Conservation (phyloP, 2,113 vertebrate species). For the Neoarius graeffei region DNA sequence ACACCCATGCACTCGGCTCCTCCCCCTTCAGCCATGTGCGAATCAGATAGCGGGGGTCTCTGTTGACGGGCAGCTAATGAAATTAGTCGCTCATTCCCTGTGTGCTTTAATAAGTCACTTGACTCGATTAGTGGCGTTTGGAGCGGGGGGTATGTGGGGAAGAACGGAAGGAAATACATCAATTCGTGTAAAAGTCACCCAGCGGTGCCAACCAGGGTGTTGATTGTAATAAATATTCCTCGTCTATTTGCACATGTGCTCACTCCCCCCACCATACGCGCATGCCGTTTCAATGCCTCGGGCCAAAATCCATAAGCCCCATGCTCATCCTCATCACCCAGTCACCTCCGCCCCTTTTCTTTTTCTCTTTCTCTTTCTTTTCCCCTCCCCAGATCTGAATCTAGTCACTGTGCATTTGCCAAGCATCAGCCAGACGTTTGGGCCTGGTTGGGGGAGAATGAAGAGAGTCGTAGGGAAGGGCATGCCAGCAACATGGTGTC, state of each 20-base stretch:
- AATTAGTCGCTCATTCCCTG: slow-evolving; percentile 81
- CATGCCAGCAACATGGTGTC: slow-evolving; percentile 67
- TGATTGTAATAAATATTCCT: slow-evolving; percentile 86
- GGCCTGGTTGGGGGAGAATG: slow-evolving; percentile 45
- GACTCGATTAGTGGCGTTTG: slow-evolving; percentile 79
- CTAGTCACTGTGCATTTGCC: slow-evolving; percentile 16
- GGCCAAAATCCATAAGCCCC: slow-evolving; percentile 57
- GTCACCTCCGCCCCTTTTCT: slow-evolving; percentile 29
- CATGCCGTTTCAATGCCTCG: slow-evolving; percentile 55
- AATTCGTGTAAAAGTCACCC: slow-evolving; percentile 76
- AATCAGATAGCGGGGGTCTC: slow-evolving; percentile 63
- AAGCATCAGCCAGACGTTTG: slow-evolving; percentile 42
- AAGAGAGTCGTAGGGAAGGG: slow-evolving; percentile 52
- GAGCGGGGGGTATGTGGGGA: slow-evolving; percentile 17
- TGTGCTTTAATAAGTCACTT: slow-evolving; percentile 86
- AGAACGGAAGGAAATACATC: slow-evolving; percentile 39
- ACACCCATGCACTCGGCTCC: slow-evolving; percentile 48
- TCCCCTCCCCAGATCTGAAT: slow-evolving; percentile 23
- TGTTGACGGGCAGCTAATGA: slow-evolving; percentile 71
- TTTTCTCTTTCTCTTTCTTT: not conserved
- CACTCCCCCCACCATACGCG: slow-evolving; percentile 46
- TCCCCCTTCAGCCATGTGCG: slow-evolving; percentile 36
- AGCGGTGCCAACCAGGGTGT: slow-evolving; percentile 73
- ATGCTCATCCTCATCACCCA: slow-evolving; percentile 42
- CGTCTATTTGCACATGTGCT: slow-evolving; percentile 49